Percentiles rank a stretch among this genome's conserved stretches.
Conservation (phyloP, 1,140 invertebrate species). For the Dolichoris vasculosae region DNA sequence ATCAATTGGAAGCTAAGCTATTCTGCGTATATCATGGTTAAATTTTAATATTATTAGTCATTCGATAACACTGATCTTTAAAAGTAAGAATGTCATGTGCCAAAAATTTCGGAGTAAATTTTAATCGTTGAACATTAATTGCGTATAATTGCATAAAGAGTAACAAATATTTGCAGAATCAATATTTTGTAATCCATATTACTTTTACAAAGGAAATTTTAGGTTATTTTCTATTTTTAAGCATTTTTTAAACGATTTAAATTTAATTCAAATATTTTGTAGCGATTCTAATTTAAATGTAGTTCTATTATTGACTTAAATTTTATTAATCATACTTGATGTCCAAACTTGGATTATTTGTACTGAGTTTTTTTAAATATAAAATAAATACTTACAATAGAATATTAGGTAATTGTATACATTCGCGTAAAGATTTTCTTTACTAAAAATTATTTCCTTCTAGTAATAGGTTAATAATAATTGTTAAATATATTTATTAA, state of each 20-base stretch:
- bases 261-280: no score
- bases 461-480: not conserved
- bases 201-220: not conserved
- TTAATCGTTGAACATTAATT: not conserved
- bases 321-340: no score
- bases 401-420: not conserved
- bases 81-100: not conserved
- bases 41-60: not conserved
- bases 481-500: not conserved
- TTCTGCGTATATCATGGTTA: not conserved
- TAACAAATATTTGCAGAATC: not conserved
- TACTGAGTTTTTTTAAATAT: no score
- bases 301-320: no score
- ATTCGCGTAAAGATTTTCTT: not conserved
- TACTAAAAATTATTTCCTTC: not conserved
- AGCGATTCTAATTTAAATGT: no score
- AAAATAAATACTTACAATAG: no score
- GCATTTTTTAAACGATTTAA: not conserved
- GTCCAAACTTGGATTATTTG: no score
- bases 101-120: not conserved
- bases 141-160: not conserved
- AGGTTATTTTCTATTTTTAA: not conserved
- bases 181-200: not conserved
- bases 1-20: not conserved
- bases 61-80: not conserved